Evolutionary conservation across 30 jellyfish, hydroid and myxozoan species (phyloP), one percentile per base, ranked within the genome.

Genomic region (Clytia hemisphaerica): DNA sequence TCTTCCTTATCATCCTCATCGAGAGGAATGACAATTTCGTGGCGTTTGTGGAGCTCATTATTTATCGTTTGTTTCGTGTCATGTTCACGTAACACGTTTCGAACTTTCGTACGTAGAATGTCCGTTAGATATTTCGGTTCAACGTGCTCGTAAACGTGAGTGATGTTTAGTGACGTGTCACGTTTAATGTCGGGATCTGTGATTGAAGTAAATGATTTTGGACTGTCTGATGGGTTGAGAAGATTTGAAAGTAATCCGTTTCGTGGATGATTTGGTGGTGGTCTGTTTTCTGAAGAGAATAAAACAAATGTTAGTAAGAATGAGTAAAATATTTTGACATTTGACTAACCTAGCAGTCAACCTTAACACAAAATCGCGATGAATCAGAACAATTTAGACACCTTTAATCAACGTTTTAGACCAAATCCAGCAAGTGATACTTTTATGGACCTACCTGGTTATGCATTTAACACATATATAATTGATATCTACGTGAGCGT

Each of bases 181-280:
- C 44, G 49, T 57, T 57, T 57, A 6, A 57, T 57, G 49, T 57
- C 70, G 30, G 19, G 25, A 21, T 57, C 70, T 7, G 70, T 22
- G 30, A n/a, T n/a, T n/a, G 70, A 57, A 57, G 70, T 31, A 15
- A 57, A 28, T 31, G 70, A 57, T 5, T 2, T 22, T 22, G 70
- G 70, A 22, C n/a, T 3, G 16, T 57, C 44, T 6, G 70, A 26
- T 12, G 16, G 24, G 25, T 25, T 22, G 19, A 57, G 25, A 42
- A 21, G 14, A 57, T 33, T 57, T 21, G 35, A 7, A 26, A 57
- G 70, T 22, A 21, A 31, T 0, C 30, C 30, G 16, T 57, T 45
- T 57, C 70, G 25, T 57, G 70, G 70, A 22, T 57, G 70, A 31
- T n/a, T n/a, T n/a, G n/a, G n/a, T n/a, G n/a, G n/a, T n/a, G n/a